Conservation (phyloP, 2,888 invertebrate species). For the Chymomyza fuscimana region DNA sequence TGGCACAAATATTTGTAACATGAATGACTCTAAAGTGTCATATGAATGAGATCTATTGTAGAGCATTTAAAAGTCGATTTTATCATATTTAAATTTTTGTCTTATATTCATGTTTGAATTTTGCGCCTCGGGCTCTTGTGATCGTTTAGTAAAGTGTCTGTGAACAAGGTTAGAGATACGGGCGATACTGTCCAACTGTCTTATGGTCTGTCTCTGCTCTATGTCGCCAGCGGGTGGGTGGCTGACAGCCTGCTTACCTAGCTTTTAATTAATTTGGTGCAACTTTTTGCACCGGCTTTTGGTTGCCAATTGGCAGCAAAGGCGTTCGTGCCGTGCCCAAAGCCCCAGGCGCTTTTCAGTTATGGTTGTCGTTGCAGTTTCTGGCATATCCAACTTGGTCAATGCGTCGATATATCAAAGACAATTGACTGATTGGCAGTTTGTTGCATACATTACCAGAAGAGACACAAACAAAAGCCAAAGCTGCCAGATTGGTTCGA, state of each 20-base stretch:
- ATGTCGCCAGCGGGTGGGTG: conserved; percentile 66
- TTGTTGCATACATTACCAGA: conserved; percentile 66
- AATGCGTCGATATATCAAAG: conserved; percentile 71
- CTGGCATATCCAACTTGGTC: conserved; percentile 51
- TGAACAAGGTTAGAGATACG: conserved; percentile 57
- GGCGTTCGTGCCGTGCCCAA: background rate
- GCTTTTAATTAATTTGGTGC: conserved; percentile 71
- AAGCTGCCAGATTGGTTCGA: background rate
- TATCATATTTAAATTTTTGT: background rate
- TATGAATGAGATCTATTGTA: background rate
- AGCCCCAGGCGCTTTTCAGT: background rate
- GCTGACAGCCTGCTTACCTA: conserved; percentile 19
- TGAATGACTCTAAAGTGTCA: too few species aligned
- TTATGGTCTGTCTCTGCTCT: conserved; percentile 35
- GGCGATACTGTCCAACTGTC: background rate
- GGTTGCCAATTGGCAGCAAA: conserved; percentile 7
- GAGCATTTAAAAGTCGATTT: background rate
- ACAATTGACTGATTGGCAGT: conserved; percentile 75
- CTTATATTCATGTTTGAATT: background rate
- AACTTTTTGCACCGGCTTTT: conserved; percentile 58
- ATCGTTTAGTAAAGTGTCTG: conserved; percentile 64
- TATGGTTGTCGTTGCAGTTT: background rate
- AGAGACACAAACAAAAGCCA: background rate
- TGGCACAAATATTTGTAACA: too few species aligned
- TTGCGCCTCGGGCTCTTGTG: background rate